phyloP scores from a whole-genome alignment of 2,797 vertebrate genomes.

The Heterohyrax brucei region DNA sequence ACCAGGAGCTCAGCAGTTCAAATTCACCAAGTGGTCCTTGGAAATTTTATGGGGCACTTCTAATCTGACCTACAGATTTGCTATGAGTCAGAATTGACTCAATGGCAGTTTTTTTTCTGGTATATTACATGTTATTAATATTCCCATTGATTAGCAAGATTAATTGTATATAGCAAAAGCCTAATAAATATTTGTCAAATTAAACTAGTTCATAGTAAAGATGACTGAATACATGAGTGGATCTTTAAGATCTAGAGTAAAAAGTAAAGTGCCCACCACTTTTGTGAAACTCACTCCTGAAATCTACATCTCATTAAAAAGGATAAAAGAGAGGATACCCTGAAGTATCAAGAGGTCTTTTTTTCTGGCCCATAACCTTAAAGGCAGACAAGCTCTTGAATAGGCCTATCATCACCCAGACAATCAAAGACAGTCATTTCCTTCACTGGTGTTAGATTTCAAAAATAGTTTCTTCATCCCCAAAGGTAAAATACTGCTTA shows the following conservation, averaged over 20 bases:
- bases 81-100: no score
- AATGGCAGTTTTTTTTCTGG: no score
- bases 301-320: conserved; percentile 11
- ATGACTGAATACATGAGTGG: not conserved
- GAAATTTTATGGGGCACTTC: no score
- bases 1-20: no score
- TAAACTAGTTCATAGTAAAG: not conserved
- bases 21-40: no score
- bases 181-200: not conserved
- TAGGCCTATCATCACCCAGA: not conserved
- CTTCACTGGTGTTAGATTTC: conserved; percentile 40
- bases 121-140: not conserved
- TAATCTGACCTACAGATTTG: no score
- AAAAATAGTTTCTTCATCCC: conserved; percentile 45
- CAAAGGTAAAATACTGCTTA: conserved; percentile 41
- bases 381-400: conserved; percentile 15
- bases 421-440: conserved; percentile 56
- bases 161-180: not conserved
- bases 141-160: not conserved
- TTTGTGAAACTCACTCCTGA: conserved; percentile 31
- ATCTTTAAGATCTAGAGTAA: not conserved
- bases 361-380: not conserved
- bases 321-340: not conserved
- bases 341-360: not conserved
- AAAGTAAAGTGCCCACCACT: not conserved